Conservation (phyloP, 1,140 invertebrate genomes). For the Drosophila setifemur region DNA sequence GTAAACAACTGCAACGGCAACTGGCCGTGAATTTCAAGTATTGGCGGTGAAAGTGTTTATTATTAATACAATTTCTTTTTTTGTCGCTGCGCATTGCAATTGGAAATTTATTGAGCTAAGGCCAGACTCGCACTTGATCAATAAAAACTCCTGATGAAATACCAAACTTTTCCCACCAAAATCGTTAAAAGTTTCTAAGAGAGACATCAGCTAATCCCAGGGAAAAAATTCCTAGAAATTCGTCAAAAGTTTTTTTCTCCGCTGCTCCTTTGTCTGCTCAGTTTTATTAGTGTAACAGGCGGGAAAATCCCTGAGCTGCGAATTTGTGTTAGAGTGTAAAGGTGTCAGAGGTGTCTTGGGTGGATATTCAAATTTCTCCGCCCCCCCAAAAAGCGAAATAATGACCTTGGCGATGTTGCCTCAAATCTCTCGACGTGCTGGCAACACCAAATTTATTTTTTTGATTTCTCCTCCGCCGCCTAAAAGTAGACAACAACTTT, state of each 20-base stretch:
- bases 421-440: conserved; percentile 16
- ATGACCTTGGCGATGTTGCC: not conserved
- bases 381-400: not conserved
- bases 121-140: conserved; percentile 3
- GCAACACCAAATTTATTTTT: conserved; percentile 45
- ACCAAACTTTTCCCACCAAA: conserved; percentile 22
- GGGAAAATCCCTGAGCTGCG: not conserved
- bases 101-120: conserved; percentile 40
- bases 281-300: conserved; percentile 25
- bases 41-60: conserved; percentile 74
- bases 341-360: conserved; percentile 13
- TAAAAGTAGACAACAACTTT: conserved; percentile 49
- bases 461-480: conserved; percentile 27
- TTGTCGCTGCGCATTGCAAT: conserved; percentile 28
- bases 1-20: conserved; percentile 55
- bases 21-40: conserved; percentile 62
- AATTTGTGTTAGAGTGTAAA: not conserved
- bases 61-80: conserved; percentile 73
- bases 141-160: not conserved
- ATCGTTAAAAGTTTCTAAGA: conserved; percentile 31
- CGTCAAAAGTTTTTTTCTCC: conserved; percentile 18
- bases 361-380: conserved; percentile 8
- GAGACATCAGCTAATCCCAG: conserved; percentile 22
- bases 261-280: conserved; percentile 1
- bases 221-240: conserved; percentile 31